A percentile compares a stretch with the other conserved stretches of the same genome.
These are phyloP conservation scores for Rhabdomys dilectus DNA, from an alignment of 2,113 vertebrate genomes.

Conservation along the genomic window DNA sequence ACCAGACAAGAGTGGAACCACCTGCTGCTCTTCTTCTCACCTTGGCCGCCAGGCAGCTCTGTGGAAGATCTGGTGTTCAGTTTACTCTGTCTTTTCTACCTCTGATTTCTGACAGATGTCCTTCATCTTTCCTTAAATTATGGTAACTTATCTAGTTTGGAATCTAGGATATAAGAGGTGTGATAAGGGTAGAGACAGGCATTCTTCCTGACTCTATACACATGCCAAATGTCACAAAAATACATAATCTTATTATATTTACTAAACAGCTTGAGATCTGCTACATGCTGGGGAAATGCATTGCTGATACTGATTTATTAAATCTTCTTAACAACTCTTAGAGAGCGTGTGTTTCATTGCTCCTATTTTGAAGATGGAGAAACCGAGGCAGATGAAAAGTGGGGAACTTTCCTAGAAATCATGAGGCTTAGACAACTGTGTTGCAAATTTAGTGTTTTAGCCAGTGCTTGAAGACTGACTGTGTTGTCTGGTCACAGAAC, in stretches of 20 bases:
- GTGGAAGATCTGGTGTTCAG: neutral
- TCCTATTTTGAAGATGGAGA: neutral
- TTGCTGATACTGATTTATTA: neutral
- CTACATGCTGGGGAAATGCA: neutral
- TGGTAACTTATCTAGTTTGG: neutral
- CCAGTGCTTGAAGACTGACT: neutral
- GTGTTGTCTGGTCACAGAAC: fast-evolving
- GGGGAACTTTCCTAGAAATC: neutral
- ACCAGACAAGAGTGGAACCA: neutral
- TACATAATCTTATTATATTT: neutral
- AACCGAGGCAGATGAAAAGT: neutral
- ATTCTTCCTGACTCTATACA: neutral
- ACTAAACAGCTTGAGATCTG: neutral
- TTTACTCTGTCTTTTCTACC: neutral
- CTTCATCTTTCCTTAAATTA: neutral
- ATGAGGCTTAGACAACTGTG: neutral
- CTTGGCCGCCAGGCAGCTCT: neutral
- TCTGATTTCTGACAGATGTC: constrained; percentile 16
- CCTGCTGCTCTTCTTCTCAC: neutral
- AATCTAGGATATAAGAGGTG: neutral
- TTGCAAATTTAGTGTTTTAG: too few relatives aligned
- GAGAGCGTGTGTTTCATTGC: neutral
- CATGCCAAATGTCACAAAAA: neutral
- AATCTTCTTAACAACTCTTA: neutral
- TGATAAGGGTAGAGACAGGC: fast-evolving